Base-by-base conservation (phyloP, 2,797 vertebrate genomes). In the Tolypeutes matacus region DNA sequence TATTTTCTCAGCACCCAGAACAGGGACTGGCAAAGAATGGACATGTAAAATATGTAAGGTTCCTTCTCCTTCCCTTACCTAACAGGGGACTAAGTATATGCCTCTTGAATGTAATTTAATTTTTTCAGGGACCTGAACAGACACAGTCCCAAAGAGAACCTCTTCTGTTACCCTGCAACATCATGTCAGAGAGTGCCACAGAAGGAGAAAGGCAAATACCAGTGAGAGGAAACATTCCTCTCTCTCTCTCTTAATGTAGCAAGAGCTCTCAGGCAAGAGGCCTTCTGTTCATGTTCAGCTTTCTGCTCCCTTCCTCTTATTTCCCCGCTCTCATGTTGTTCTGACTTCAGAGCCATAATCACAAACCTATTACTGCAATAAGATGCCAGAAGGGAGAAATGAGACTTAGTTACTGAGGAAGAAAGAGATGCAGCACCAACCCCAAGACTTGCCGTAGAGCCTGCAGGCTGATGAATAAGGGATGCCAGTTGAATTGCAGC, bases 311-410 rank as follows among this genome's bases (percentile, higher is more conserved):
- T 80, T 65, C 65, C 29, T 86, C 77, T 91, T 77, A 17, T 65
- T 46, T 56, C 83, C 51, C 82, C 23, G 27, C 31, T 70, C 9
- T 31, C 67, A 31, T 58, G 80, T 89, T 0, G 7, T 53, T 85
- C 31, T 83, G 75, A 86, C 42, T 93, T 82, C 67, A 91, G 82
- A 93, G 39, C 15, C 64, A 39, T 77, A 64, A 83, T 36, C 81
- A 89, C 62, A 75, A 94, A 96, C 87, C 42, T 31, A 88, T 75
- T 95, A 89, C 51, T 73, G 85, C 94, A 81, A 81, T 20, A 27
- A 95, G 84, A 39, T 0, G 5, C 75, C 86, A 64, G 89, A 88
- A 89, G 80, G 69, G 36, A 29, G 53, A 88, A 91, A 82, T 8
- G n/a, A 88, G 91, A 81, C 17, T 2, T 62, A 93, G 69, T 11